Conservation (phyloP, 2,113 vertebrate genomes). For the Pterocles orientalis region DNA sequence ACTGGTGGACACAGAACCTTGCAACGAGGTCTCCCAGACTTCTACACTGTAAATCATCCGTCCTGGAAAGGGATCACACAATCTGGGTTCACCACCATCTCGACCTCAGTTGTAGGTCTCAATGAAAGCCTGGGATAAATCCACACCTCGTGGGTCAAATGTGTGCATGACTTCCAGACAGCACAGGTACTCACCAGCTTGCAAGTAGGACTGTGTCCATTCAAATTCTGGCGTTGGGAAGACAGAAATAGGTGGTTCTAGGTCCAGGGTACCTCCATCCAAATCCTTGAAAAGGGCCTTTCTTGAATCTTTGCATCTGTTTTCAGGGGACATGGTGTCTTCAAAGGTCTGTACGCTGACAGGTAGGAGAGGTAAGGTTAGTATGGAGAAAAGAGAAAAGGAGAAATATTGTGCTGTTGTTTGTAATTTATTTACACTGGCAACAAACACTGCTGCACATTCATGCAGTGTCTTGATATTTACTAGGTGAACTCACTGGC, state of each 20-base stretch:
- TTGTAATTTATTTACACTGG: not conserved
- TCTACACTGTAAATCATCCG: not conserved
- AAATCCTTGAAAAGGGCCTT: conserved; percentile 80
- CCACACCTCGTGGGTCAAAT: not conserved
- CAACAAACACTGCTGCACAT: not conserved
- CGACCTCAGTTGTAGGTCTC: fast-evolving
- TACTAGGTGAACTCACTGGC: not conserved
- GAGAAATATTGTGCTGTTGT: not conserved
- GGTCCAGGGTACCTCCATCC: conserved; percentile 67
- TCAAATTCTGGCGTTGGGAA: conserved; percentile 71
- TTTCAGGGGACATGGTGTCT: not conserved
- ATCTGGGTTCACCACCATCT: not conserved
- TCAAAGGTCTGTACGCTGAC: conserved; percentile 2
- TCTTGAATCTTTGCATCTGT: conserved; percentile 39
- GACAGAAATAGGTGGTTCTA: conserved; percentile 72
- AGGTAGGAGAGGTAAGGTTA: not conserved
- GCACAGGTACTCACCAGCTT: conserved; percentile 54
- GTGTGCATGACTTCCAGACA: fast-evolving
- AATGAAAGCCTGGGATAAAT: not conserved
- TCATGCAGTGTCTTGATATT: not conserved
- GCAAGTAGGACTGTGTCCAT: conserved; percentile 66
- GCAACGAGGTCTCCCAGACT: not conserved
- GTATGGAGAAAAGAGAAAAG: not conserved
- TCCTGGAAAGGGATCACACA: not conserved
- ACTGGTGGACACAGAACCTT: not conserved